These are phyloP conservation scores for Apis dorsata DNA, from an alignment of 1,140 invertebrate species.

Conservation along the genomic window DNA sequence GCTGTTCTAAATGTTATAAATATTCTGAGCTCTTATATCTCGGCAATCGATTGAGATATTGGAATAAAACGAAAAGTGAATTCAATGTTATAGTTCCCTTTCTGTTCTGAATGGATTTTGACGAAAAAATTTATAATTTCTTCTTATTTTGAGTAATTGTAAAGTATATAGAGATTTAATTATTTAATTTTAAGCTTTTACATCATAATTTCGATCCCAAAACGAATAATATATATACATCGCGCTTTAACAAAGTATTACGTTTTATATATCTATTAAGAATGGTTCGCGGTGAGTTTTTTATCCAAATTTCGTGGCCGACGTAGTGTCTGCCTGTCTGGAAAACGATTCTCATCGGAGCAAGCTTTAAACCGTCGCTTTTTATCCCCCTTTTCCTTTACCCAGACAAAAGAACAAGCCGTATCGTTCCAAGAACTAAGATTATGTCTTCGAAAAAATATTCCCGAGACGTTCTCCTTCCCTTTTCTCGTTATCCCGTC, in stretches of 20 bases:
- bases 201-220: constrained; percentile 38
- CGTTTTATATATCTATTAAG: constrained; percentile 50
- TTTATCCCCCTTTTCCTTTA: constrained; percentile 40
- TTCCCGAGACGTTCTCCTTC: constrained; percentile 24
- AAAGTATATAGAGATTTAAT: too few relatives aligned
- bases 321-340: constrained; percentile 50
- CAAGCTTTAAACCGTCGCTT: constrained; percentile 55
- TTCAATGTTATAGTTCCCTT: too few relatives aligned
- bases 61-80: too few relatives aligned
- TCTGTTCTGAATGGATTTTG: too few relatives aligned
- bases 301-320: constrained; percentile 43
- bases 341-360: constrained; percentile 54
- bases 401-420: constrained; percentile 48
- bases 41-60: too few relatives aligned
- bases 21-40: too few relatives aligned
- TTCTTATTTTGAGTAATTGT: too few relatives aligned
- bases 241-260: constrained; percentile 5
- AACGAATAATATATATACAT: constrained; percentile 8
- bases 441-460: constrained; percentile 54
- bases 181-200: too few relatives aligned
- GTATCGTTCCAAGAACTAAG: constrained; percentile 53
- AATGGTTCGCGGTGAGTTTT: constrained; percentile 47
- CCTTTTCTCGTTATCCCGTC: constrained; percentile 13
- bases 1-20: too few relatives aligned
- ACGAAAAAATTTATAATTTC: too few relatives aligned